phyloP scores from a whole-genome alignment of 2,888 invertebrate genomes.

The Sympetrum striolatum region DNA sequence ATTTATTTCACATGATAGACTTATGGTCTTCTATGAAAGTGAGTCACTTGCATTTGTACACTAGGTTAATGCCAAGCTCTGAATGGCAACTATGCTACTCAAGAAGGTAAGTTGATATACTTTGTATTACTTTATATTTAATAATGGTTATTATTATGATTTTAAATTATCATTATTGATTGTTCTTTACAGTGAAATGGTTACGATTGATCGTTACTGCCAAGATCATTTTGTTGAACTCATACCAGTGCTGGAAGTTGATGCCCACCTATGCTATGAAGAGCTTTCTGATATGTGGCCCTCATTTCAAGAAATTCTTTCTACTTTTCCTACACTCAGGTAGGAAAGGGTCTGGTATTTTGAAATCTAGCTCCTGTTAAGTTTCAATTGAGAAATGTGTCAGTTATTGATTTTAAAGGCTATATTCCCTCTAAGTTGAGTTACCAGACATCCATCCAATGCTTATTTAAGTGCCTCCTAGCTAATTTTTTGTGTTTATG shows the following conservation, averaged over 20 bases:
- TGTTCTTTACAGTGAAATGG: conserved; percentile 60
- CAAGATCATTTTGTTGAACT: conserved; percentile 63
- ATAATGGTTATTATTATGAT: neutral
- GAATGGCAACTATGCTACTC: conserved; percentile 61
- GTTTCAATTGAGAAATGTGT: too few relatives aligned
- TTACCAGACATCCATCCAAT: too few relatives aligned
- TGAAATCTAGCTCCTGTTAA: too few relatives aligned
- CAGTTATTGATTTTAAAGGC: too few relatives aligned
- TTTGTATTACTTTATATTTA: neutral
- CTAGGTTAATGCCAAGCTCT: conserved; percentile 59
- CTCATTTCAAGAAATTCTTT: conserved; percentile 63
- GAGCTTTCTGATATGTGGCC: conserved; percentile 63
- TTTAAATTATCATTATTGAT: conserved; percentile 4
- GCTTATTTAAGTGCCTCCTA: too few relatives aligned
- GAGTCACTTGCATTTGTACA: conserved; percentile 63
- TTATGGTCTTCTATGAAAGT: conserved; percentile 64
- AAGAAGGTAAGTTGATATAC: conserved; percentile 55
- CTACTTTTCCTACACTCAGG: conserved; percentile 63
- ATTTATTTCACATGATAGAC: conserved; percentile 62
- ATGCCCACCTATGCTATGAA: conserved; percentile 61
- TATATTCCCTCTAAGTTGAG: too few relatives aligned
- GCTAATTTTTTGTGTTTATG: too few relatives aligned
- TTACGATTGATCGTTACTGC: conserved; percentile 65
- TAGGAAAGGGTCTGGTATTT: conserved; percentile 50
- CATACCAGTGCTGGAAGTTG: conserved; percentile 65